A percentile compares a stretch with the other conserved stretches of the same genome.
Evolutionary conservation across 2,113 vertebrate genomes (phyloP).

Genomic region (Hyaena hyaena): DNA sequence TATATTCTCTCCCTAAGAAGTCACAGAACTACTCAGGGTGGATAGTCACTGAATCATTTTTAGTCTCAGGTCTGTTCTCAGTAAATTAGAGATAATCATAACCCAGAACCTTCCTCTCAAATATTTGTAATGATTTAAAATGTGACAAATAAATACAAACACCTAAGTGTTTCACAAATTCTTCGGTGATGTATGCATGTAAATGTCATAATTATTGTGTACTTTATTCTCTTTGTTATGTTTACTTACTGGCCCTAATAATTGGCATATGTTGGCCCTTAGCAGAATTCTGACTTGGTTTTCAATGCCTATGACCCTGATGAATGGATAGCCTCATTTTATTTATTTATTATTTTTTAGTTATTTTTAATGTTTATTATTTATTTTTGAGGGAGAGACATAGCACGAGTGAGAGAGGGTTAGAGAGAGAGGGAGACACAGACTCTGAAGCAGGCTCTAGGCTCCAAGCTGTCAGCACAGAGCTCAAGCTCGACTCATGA

Average conservation of each 20-base stretch:
- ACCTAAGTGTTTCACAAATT: background rate
- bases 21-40: background rate
- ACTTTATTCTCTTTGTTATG: background rate
- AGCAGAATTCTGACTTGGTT: background rate
- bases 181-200: background rate
- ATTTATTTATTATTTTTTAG: no score
- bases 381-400: no score
- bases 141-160: background rate
- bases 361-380: no score
- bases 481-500: no score
- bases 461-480: no score
- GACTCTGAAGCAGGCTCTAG: no score
- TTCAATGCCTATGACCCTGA: background rate
- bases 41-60: background rate
- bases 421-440: no score
- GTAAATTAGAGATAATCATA: slow-evolving; percentile 6
- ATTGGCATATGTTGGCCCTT: background rate
- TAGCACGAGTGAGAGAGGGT: no score
- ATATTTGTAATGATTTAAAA: slow-evolving; percentile 6
- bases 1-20: background rate
- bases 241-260: background rate
- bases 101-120: background rate
- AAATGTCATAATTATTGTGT: background rate
- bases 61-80: background rate
- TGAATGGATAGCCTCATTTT: no score